Evolutionary conservation across 2,888 invertebrate genomes (phyloP).

Genomic region (Slavum lentiscoides): DNA sequence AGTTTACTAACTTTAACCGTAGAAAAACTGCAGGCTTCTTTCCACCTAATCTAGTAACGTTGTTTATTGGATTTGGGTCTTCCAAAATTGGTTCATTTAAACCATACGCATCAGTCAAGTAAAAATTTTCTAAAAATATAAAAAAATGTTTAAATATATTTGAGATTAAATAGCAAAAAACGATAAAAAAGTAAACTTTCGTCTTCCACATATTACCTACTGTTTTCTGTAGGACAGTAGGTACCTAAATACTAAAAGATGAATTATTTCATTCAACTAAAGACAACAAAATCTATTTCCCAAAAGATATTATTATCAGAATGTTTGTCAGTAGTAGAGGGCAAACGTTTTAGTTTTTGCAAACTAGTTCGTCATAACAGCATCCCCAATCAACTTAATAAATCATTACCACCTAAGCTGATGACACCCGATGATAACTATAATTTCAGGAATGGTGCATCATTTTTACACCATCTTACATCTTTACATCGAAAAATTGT

Average conservation of each 20-base stretch:
- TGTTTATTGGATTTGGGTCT: conserved; percentile 85
- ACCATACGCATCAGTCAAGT: conserved; percentile 83
- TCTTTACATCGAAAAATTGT: too few species aligned
- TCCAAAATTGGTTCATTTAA: conserved; percentile 80
- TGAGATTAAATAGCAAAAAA: not conserved
- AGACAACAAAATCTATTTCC: too few species aligned
- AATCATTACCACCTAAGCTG: too few species aligned
- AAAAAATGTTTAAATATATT: conserved; percentile 14
- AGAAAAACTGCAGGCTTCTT: conserved; percentile 94
- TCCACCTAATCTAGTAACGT: conserved; percentile 84
- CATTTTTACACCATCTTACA: too few species aligned
- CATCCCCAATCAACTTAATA: too few species aligned
- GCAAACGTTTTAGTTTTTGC: too few species aligned
- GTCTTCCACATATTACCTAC: not conserved
- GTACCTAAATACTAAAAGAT: not conserved
- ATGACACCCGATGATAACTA: too few species aligned
- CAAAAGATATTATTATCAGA: too few species aligned
- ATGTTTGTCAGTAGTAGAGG: too few species aligned
- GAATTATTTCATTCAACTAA: not conserved
- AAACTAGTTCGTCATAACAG: too few species aligned
- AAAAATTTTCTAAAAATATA: conserved; percentile 68
- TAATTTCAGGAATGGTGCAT: too few species aligned
- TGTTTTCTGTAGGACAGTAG: not conserved
- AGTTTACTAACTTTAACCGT: conserved; percentile 70
- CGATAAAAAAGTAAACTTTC: not conserved